A percentile compares a stretch with the other conserved stretches of the same genome.
Conservation (phyloP, 2,797 vertebrate genomes). For the Gymnothorax javanicus region DNA sequence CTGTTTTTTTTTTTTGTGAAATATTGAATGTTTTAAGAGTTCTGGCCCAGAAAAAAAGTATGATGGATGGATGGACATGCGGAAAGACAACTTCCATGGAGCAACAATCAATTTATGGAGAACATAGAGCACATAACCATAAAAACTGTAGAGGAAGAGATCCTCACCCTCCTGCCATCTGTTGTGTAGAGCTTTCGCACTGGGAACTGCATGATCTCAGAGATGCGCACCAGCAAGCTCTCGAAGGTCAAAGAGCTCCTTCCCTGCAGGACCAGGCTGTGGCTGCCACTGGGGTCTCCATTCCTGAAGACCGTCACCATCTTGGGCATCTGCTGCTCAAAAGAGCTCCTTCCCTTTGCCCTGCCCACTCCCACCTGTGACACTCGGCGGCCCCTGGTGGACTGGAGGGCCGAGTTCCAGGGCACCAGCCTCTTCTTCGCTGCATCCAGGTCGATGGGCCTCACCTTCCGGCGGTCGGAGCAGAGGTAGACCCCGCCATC, state of each 20-base stretch:
- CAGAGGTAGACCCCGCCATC: slow-evolving; percentile 94
- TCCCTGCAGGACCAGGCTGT: slow-evolving; percentile 76
- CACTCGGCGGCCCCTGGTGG: slow-evolving; percentile 46
- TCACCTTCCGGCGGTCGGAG: slow-evolving; percentile 85
- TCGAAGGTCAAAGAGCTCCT: slow-evolving; percentile 86
- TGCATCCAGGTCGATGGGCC: slow-evolving; percentile 84
- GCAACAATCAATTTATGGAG: too few species aligned
- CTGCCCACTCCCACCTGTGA: slow-evolving; percentile 54
- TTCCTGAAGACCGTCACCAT: slow-evolving; percentile 87
- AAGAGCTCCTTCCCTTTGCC: slow-evolving; percentile 51
- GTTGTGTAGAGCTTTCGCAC: slow-evolving; percentile 85
- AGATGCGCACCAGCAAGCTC: slow-evolving; percentile 84
- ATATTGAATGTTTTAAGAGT: too few species aligned
- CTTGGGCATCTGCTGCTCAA: slow-evolving; percentile 72
- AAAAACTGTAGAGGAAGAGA: background rate
- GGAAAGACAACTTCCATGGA: too few species aligned
- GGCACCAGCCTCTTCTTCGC: slow-evolving; percentile 79
- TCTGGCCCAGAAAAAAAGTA: too few species aligned
- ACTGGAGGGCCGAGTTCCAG: slow-evolving; percentile 83
- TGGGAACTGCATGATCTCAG: slow-evolving; percentile 82
- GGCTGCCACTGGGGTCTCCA: slow-evolving; percentile 74
- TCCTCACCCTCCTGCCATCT: slow-evolving; percentile 88
- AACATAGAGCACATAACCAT: background rate
- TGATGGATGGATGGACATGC: too few species aligned
- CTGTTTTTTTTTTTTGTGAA: too few species aligned